Base-by-base conservation (phyloP, 2,888 invertebrate genomes). In the Apocheima hispidaria region DNA sequence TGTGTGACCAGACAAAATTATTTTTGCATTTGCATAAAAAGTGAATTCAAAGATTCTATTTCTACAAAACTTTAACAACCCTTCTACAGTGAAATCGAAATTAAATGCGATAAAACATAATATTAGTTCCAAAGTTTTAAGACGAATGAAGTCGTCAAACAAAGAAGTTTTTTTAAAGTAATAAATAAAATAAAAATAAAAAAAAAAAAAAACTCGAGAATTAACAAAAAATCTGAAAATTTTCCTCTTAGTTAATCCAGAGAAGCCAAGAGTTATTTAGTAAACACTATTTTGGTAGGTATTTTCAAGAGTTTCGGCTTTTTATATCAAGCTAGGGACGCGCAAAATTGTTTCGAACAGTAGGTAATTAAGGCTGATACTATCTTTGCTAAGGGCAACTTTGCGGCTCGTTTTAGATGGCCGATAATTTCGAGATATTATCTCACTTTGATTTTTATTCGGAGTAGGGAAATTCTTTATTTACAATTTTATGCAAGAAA, bases 331-430 rank as follows among this genome's bases (percentile, higher is more conserved):
- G 20, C 44, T 46, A 21, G 35, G 43, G 12, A 50, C 26, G 53
- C 14, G 60, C 53, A 28, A 60, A 54, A 54, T 54, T 43, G 49
- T 50, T 54, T 54, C 23, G 48, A 60, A 60, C 53, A 54, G 60
- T 50, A 43, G 43, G 54, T 50, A 54, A 60, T 54, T 54, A 54
- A 54, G 28, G 20, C 7, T 3, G 60, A 60, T 60, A 60, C 41
- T 20, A 60, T 60, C 59, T 60, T 48, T 53, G 53, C 59, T 48
- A 26, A 41, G 41, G 53, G 59, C 59, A 53, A 60, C 53, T 53
- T 54, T 26, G 53, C 49, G 41, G 60, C 23, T 35, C 46, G 46
- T 48, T 52, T 53, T 40, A 53, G 59, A 59, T 48, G 40, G 5
- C 9, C 33, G 52, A 59, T 59, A 53, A 59, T 52, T 51, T 46